Base-by-base conservation (phyloP, 2,888 invertebrate genomes). In the Drosophila demipolita region DNA sequence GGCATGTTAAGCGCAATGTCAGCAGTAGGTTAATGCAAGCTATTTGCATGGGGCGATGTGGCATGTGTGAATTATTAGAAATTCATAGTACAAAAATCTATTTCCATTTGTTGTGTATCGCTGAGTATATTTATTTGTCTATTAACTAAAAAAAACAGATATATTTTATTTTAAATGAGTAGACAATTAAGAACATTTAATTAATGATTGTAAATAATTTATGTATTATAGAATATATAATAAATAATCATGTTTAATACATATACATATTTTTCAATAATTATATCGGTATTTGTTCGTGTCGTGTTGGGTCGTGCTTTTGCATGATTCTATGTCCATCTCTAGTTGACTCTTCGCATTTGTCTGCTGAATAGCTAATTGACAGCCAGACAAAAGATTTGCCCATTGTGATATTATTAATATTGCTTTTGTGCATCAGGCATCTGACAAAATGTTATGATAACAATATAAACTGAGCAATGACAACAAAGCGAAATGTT, bases 1-100 rank as follows among this genome's bases (percentile, higher is more conserved):
- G 62, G 52, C 40, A n/a, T n/a, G 9, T 52, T 66, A 71, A 75
- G 66, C 66, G 15, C 59, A 75, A 75, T 75, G 75, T 63, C 55
- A 54, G 49, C 32, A 40, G 20, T 48, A 35, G 32, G 23, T 62
- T 40, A 35, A 20, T 26, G 42, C 15, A 32, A 7, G 12, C 50
- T 23, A 35, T 15, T 45, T 42, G 9, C n/a, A 42, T 45, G n/a
- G 26, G 12, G 7, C 3, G 20, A 32, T 55, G 63, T 3, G n/a
- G 45, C 20, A 17, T 3, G n/a, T 20, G 8, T 12, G 32, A 4
- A 1, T 52, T 33, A 1, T 32, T 12, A 1, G 11, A 15, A 45
- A 38, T 17, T 8, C 3, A 8, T 3, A 17, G 3, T 15, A 23
- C 4, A 45, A 4, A 45, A 4, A 45, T 8, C 8, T 15, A 23